These are phyloP conservation scores for Corythornis cristatus DNA, from an alignment of 2,113 vertebrate species.

Conservation along the genomic window DNA sequence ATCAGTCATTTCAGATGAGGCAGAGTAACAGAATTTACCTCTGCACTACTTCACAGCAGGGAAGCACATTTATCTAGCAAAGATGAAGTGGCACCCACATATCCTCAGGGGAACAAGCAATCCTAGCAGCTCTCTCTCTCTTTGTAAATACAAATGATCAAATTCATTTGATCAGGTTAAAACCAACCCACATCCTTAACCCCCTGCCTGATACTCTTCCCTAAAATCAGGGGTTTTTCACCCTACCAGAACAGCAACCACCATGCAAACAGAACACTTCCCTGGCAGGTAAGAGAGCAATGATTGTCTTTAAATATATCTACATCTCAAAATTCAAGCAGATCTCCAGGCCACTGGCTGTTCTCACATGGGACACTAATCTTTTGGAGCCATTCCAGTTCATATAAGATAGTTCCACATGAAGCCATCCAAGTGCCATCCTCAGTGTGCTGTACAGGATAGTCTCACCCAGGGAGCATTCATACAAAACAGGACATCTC, in stretches of 20 bases:
- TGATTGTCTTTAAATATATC: not conserved
- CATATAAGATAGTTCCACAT: not conserved
- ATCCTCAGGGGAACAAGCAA: not conserved
- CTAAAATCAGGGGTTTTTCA: not conserved
- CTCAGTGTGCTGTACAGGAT: not conserved
- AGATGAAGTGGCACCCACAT: not conserved
- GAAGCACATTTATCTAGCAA: not conserved
- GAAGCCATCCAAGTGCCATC: not conserved
- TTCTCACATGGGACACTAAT: not conserved
- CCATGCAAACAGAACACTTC: constrained; percentile 6
- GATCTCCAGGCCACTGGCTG: not conserved
- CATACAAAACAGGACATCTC: not conserved
- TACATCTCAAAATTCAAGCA: not conserved
- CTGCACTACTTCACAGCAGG: not conserved
- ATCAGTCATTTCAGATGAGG: not conserved
- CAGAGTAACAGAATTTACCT: not conserved
- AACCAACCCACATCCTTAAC: not conserved
- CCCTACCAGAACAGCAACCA: not conserved
- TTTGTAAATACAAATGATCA: not conserved
- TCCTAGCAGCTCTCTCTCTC: not conserved
- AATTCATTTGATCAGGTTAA: not conserved
- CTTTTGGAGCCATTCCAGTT: not conserved
- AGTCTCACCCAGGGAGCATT: not conserved
- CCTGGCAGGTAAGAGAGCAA: not conserved
- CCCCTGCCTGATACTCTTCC: not conserved